Conservation (phyloP, 2,113 vertebrate species). For the Phrynosoma blainvillii region DNA sequence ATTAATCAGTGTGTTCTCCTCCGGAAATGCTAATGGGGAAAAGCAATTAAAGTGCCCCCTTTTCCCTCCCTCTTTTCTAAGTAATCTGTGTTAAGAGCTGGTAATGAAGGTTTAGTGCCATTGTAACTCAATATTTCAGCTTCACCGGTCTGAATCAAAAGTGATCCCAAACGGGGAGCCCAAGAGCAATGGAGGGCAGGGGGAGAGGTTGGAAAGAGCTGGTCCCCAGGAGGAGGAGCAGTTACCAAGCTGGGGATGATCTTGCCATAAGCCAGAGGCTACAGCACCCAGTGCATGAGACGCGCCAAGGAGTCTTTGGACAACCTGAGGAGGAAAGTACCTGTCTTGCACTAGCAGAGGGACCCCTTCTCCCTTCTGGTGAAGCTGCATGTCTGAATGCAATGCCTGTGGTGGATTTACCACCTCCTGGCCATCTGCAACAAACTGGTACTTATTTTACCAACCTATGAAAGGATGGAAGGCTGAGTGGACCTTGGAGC, state of each 20-base stretch:
- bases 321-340: no score
- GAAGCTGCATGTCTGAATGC: not conserved
- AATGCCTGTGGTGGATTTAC: not conserved
- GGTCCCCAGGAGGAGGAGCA: conserved; percentile 33
- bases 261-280: not conserved
- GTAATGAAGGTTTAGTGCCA: conserved; percentile 82
- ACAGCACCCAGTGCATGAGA: not conserved
- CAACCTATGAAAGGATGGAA: no score
- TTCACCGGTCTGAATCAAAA: conserved; percentile 80
- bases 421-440: not conserved
- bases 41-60: conserved; percentile 81
- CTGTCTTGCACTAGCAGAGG: not conserved
- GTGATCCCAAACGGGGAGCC: conserved; percentile 71
- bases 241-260: not conserved
- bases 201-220: conserved; percentile 46
- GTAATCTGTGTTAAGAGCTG: conserved; percentile 81
- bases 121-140: conserved; percentile 81
- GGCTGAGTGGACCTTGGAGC: no score
- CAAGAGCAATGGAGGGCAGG: not conserved
- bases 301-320: not conserved
- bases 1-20: conserved; percentile 77
- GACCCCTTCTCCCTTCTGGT: not conserved
- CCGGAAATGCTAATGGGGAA: conserved; percentile 80
- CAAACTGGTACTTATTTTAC: no score
- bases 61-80: conserved; percentile 67